These are phyloP conservation scores for Proteles cristata DNA, from an alignment of 2,113 vertebrate species.

Conservation along the genomic window DNA sequence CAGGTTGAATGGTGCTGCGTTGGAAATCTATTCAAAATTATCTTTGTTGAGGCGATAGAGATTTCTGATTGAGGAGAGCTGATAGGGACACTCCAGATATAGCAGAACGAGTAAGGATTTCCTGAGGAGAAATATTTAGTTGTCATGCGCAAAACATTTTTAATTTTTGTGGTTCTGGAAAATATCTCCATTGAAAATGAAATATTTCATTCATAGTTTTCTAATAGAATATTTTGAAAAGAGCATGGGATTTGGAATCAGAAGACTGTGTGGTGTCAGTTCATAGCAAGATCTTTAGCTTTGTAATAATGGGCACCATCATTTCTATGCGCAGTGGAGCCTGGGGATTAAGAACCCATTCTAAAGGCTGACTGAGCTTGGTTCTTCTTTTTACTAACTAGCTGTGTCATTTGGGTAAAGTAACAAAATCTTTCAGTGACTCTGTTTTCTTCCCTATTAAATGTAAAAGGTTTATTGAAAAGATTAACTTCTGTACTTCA, in stretches of 20 bases:
- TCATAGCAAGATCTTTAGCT: neutral
- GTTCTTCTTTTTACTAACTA: neutral
- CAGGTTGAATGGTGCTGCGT: neutral
- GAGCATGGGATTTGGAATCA: neutral
- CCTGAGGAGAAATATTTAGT: neutral
- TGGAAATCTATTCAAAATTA: neutral
- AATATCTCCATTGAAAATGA: neutral
- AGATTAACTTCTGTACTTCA: neutral
- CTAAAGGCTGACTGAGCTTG: neutral
- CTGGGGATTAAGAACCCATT: neutral
- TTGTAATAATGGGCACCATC: accelerated
- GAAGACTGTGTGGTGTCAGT: neutral
- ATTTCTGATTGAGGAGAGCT: neutral
- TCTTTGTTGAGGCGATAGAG: neutral
- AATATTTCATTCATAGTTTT: neutral
- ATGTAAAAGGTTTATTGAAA: neutral
- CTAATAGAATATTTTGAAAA: neutral
- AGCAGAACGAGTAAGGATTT: neutral
- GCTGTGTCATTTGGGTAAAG: neutral
- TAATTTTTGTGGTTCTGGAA: neutral
- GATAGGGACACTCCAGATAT: neutral
- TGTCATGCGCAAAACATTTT: neutral
- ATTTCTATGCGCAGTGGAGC: neutral
- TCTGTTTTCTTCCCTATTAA: neutral
- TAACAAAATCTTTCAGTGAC: neutral